These are phyloP conservation scores for Trilocha varians DNA, from an alignment of 2,888 invertebrate genomes.

Conservation along the genomic window DNA sequence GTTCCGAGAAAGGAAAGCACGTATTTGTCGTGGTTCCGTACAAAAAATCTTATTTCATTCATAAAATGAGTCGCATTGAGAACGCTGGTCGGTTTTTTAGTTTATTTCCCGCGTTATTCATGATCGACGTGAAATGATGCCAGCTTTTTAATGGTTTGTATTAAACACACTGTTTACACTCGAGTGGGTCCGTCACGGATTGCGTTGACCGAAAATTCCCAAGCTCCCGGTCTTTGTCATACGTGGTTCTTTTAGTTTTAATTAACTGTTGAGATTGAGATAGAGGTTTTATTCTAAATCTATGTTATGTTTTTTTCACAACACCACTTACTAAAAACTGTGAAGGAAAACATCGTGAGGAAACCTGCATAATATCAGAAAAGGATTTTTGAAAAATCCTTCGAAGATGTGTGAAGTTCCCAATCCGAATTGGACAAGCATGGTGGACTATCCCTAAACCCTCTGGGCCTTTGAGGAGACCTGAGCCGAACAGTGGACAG, in stretches of 20 bases:
- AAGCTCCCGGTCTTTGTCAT: constrained; percentile 23
- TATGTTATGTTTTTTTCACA: background rate
- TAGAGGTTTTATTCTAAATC: background rate
- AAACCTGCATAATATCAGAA: no score
- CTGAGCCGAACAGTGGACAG: no score
- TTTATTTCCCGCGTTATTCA: constrained; percentile 29
- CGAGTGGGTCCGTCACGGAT: constrained; percentile 49
- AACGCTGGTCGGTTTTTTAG: constrained; percentile 33
- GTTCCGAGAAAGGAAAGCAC: constrained; percentile 63
- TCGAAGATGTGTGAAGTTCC: no score
- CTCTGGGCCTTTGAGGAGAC: no score
- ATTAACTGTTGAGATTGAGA: background rate
- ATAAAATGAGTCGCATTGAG: constrained; percentile 70
- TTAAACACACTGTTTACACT: constrained; percentile 65
- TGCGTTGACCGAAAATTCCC: constrained; percentile 30
- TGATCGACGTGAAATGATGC: constrained; percentile 71
- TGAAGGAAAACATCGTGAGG: no score
- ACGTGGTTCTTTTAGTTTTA: background rate
- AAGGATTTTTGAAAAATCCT: no score
- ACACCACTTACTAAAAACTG: no score
- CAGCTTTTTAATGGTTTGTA: constrained; percentile 39
- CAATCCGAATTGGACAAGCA: no score
- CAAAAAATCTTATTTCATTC: constrained; percentile 71
- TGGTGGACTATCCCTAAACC: no score
- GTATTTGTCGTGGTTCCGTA: constrained; percentile 64